Evolutionary conservation across 2,113 vertebrate genomes (phyloP).

Genomic region (Neogobius melanostomus): DNA sequence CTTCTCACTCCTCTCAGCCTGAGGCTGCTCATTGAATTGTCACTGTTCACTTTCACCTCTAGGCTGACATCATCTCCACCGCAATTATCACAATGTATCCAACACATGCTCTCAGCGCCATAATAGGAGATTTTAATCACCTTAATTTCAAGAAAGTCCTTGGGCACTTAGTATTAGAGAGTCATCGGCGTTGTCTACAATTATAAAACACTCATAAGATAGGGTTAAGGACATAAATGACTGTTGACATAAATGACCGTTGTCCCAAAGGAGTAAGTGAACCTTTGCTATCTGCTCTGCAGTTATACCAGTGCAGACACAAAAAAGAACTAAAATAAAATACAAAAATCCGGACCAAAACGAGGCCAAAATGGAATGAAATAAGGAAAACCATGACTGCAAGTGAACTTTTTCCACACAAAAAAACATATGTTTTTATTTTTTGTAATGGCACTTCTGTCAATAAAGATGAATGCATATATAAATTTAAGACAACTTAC

Average conservation of each 20-base stretch:
- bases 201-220: constrained; percentile 26
- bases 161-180: constrained; percentile 31
- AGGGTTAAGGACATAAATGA: constrained; percentile 20
- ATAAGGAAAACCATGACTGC: too few species aligned
- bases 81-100: constrained; percentile 55
- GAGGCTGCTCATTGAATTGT: constrained; percentile 30
- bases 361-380: background rate
- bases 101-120: constrained; percentile 30
- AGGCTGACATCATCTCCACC: constrained; percentile 37
- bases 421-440: too few species aligned
- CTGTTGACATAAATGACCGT: constrained; percentile 13
- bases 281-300: constrained; percentile 13
- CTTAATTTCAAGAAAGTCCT: constrained; percentile 50
- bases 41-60: constrained; percentile 39
- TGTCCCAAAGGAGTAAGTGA: constrained; percentile 13
- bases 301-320: background rate
- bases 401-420: too few species aligned
- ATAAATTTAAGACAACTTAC: background rate
- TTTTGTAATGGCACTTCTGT: too few species aligned
- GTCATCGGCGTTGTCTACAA: constrained; percentile 1
- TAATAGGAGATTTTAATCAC: constrained; percentile 55
- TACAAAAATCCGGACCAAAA: constrained; percentile 11
- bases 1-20: constrained; percentile 12
- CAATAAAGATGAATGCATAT: background rate
- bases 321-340: constrained; percentile 1